Evolutionary conservation across 2,113 vertebrate species (phyloP).

Genomic region (Polypterus senegalus): DNA sequence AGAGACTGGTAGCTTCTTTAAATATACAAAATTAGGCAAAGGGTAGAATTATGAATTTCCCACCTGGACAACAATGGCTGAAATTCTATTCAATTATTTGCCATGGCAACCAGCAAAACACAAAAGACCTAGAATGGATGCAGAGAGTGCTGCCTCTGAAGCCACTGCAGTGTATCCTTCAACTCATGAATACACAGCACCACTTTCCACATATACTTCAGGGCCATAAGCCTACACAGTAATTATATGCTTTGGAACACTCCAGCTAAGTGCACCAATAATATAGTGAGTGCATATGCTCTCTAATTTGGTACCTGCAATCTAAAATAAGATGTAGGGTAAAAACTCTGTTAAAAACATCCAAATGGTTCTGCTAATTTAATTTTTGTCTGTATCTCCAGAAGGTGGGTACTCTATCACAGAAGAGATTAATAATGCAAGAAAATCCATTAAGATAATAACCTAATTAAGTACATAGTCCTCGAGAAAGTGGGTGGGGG

Average conservation of each 20-base stretch:
- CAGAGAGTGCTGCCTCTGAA: slow-evolving; percentile 66
- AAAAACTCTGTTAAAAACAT: slow-evolving; percentile 44
- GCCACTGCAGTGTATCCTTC: slow-evolving; percentile 71
- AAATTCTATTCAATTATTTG: slow-evolving; percentile 93
- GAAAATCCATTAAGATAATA: slow-evolving; percentile 16
- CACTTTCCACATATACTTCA: slow-evolving; percentile 74
- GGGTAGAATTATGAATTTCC: slow-evolving; percentile 76
- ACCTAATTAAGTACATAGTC: slow-evolving; percentile 20
- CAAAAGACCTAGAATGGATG: slow-evolving; percentile 75
- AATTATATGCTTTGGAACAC: slow-evolving; percentile 88
- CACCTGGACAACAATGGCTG: slow-evolving; percentile 82
- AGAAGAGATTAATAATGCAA: slow-evolving; percentile 15
- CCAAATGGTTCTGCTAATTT: slow-evolving; percentile 17
- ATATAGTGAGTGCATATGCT: slow-evolving; percentile 71
- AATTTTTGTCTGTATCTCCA: slow-evolving; percentile 17
- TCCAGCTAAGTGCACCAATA: slow-evolving; percentile 90
- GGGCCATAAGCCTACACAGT: slow-evolving; percentile 77
- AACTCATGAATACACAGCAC: slow-evolving; percentile 74
- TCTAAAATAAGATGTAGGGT: slow-evolving; percentile 42
- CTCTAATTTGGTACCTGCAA: slow-evolving; percentile 80
- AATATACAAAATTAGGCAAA: slow-evolving; percentile 66
- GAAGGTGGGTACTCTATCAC: slow-evolving; percentile 14
- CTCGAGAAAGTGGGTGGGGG: slow-evolving; percentile 16
- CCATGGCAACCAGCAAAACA: slow-evolving; percentile 84
- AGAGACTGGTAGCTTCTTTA: slow-evolving; percentile 66